A percentile compares a stretch with the other conserved stretches of the same genome.
Evolutionary conservation across 1,140 invertebrate species (phyloP).

Genomic region (Coboldia fuscipes): DNA sequence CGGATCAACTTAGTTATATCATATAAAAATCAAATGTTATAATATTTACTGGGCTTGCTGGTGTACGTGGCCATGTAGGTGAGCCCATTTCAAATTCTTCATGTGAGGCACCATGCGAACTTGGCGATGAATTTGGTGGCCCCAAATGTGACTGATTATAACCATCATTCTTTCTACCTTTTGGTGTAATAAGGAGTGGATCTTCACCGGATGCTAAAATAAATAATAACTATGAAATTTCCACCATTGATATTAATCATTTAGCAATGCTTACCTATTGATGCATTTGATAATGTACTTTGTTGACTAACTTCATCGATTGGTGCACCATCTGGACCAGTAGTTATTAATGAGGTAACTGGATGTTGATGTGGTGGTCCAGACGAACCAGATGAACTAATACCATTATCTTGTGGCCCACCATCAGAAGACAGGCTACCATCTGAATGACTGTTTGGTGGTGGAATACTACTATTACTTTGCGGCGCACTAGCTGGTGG

Average conservation of each 20-base stretch:
- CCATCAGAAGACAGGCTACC: slow-evolving; percentile 13
- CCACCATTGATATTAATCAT: not conserved
- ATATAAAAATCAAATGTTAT: not conserved
- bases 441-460: slow-evolving; percentile 7
- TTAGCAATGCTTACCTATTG: slow-evolving; percentile 37
- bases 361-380: slow-evolving; percentile 30
- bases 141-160: slow-evolving; percentile 44
- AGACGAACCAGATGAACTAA: slow-evolving; percentile 19
- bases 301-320: slow-evolving; percentile 80
- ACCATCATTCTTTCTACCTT: slow-evolving; percentile 39
- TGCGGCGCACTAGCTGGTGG: slow-evolving; percentile 22
- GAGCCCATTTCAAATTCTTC: slow-evolving; percentile 82
- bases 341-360: slow-evolving; percentile 67
- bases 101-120: slow-evolving; percentile 51
- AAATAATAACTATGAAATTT: slow-evolving; percentile 3
- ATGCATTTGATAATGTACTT: slow-evolving; percentile 75
- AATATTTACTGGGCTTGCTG: slow-evolving; percentile 75
- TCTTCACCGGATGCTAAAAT: slow-evolving; percentile 62
- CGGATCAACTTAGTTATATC: slow-evolving; percentile 7
- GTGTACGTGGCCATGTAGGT: slow-evolving; percentile 65
- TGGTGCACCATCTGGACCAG: slow-evolving; percentile 65
- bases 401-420: slow-evolving; percentile 20
- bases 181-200: slow-evolving; percentile 49
- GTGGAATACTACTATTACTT: slow-evolving; percentile 13
- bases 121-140: slow-evolving; percentile 52